Base-by-base conservation (phyloP, 1,140 invertebrate species). In the Cotesia glomerata region DNA sequence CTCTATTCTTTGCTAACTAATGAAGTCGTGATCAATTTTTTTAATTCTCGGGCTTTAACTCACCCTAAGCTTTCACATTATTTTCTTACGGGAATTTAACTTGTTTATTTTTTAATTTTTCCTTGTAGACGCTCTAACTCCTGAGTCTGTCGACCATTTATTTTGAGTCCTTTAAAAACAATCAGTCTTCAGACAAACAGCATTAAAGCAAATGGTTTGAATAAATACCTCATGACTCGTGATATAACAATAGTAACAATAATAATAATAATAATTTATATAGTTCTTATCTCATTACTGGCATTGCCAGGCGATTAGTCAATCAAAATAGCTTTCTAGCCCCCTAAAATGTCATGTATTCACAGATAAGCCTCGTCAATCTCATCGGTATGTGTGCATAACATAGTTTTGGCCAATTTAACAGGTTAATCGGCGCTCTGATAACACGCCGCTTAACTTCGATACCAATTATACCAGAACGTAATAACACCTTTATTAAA, bases 1-100 rank as follows among this genome's bases (percentile, higher is more conserved):
- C 35, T 62, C 26, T 62, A 35, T 36, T 26, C 13, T 36, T 34
- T 36, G 9, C 59, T 62, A 62, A 62, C 59, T 62, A 62, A 62
- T 62, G 59, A 62, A 62, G 59, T 62, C 35, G 59, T 34, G 59
- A 62, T 62, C 59, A 62, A 62, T 62, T 62, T 62, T 34, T n/a
- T 36, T 35, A 32, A 34, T 34, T 62, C 59, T 34, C 58, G 9
- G 26, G 26, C 26, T 62, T 62, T 62, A 62, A 62, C 59, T 62
- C 35, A n/a, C 35, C 35, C 35, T 34, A 62, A 58, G 59, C 35
- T 35, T 36, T 62, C 77, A 75, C 76, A 79, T 79, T 79, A 79
- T 75, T 72, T 72, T 74, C 71, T 58, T 36, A 62, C 70, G 71
- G 69, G 69, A 74, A 72, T 52, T 72, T 76, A 78, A 78, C 75